phyloP scores from a whole-genome alignment of 2,113 vertebrate genomes.

The Etheostoma spectabile region DNA sequence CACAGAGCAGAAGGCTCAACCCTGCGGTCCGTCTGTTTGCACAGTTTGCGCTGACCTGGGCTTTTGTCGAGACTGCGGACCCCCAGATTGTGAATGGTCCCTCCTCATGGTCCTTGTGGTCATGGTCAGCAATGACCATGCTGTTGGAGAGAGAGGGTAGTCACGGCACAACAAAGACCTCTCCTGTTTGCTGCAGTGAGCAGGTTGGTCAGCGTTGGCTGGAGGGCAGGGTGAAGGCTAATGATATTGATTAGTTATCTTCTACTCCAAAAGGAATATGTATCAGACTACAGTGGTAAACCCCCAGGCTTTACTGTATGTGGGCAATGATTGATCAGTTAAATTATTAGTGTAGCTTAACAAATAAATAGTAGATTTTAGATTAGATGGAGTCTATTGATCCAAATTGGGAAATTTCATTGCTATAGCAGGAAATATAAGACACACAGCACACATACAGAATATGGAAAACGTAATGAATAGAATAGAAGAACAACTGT shows the following conservation, averaged over 20 bases:
- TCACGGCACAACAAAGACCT: conserved; percentile 69
- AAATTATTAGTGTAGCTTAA: not conserved
- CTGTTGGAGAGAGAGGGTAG: conserved; percentile 53
- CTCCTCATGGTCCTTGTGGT: conserved; percentile 69
- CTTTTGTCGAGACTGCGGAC: conserved; percentile 64
- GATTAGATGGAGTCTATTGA: too few relatives aligned
- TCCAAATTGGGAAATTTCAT: too few relatives aligned
- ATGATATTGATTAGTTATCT: conserved; percentile 65
- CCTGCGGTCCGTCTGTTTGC: conserved; percentile 71
- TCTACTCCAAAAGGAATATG: conserved; percentile 29
- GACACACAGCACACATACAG: too few relatives aligned
- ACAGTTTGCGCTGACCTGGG: conserved; percentile 70
- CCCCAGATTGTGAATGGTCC: conserved; percentile 69
- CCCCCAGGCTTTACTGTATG: conserved; percentile 18
- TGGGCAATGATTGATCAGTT: conserved; percentile 11
- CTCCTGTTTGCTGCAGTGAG: conserved; percentile 66
- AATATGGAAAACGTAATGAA: too few relatives aligned
- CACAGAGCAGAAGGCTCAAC: conserved; percentile 72
- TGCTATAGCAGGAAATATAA: too few relatives aligned
- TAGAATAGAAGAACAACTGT: too few relatives aligned
- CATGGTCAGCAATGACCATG: conserved; percentile 60
- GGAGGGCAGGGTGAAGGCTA: conserved; percentile 52
- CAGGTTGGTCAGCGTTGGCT: conserved; percentile 42
- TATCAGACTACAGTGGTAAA: conserved; percentile 25
- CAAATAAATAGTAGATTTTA: not conserved